These are phyloP conservation scores for Brachionus koreanus DNA, from an alignment of 1,140 invertebrate species.

Conservation along the genomic window DNA sequence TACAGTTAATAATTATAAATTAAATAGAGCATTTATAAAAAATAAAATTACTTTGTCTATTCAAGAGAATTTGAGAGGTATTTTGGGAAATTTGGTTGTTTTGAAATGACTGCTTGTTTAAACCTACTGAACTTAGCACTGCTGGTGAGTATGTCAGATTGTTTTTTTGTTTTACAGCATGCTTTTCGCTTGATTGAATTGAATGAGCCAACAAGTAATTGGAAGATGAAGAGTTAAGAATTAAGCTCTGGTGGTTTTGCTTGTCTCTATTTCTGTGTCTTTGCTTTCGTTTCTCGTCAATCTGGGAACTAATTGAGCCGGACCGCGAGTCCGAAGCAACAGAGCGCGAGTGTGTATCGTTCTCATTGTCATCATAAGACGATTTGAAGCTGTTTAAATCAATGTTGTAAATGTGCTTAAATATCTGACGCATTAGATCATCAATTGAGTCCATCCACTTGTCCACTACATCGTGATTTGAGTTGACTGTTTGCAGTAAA, in stretches of 20 bases:
- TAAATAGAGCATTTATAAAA: neutral
- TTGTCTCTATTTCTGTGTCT: conserved; percentile 1
- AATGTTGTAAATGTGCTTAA: conserved; percentile 30
- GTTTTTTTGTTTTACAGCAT: neutral
- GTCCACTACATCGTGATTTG: conserved; percentile 88
- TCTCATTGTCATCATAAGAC: neutral
- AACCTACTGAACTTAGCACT: neutral
- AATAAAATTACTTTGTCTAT: conserved; percentile 1
- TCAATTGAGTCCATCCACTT: conserved; percentile 66
- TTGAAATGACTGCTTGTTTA: neutral
- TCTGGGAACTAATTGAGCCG: neutral
- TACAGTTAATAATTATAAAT: neutral
- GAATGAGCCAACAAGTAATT: neutral
- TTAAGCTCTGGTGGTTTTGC: neutral
- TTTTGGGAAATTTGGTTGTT: neutral
- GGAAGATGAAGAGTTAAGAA: neutral
- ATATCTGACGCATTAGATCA: conserved; percentile 32
- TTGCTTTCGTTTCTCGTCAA: neutral
- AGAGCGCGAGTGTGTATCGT: neutral
- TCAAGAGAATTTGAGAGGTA: neutral
- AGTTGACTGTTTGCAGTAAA: conserved; percentile 79
- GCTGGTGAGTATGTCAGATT: neutral
- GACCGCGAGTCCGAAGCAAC: neutral
- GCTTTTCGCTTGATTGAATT: neutral
- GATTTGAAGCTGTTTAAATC: conserved; percentile 3